A percentile compares a stretch with the other conserved stretches of the same genome.
phyloP scores from a whole-genome alignment of 2,888 invertebrate genomes.

The Tenodera sinensis region DNA sequence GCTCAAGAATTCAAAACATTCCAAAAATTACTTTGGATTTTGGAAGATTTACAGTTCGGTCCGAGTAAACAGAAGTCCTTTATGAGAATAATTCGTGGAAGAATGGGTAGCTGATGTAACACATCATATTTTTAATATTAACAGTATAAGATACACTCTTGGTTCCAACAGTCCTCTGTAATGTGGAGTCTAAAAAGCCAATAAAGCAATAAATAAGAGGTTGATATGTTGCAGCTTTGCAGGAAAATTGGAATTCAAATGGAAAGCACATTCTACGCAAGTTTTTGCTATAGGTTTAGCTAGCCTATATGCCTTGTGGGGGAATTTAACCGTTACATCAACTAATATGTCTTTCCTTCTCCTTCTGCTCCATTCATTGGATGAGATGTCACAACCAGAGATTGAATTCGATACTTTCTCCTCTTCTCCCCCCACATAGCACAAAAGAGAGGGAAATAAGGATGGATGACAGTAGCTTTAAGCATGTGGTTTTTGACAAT shows the following conservation, averaged over 20 bases:
- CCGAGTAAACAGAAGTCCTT: too few species aligned
- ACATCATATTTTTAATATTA: too few species aligned
- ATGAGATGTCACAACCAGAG: slow-evolving; percentile 23
- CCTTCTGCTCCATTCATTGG: slow-evolving; percentile 20
- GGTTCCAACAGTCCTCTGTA: not conserved
- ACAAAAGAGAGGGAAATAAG: slow-evolving; percentile 2
- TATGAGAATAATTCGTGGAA: too few species aligned
- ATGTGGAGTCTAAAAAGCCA: not conserved
- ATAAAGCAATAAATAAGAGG: not conserved
- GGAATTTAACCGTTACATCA: slow-evolving; percentile 18
- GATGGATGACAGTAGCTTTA: not conserved
- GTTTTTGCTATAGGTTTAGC: not conserved
- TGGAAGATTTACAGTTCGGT: too few species aligned
- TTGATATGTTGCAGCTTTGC: not conserved
- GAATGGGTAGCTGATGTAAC: too few species aligned
- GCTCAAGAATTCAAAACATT: too few species aligned
- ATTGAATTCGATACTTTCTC: slow-evolving; percentile 24
- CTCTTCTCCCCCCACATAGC: not conserved
- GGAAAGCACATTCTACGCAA: not conserved
- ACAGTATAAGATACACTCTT: too few species aligned
- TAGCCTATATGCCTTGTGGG: not conserved
- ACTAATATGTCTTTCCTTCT: slow-evolving; percentile 20
- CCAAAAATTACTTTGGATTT: too few species aligned
- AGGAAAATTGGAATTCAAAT: slow-evolving; percentile 3
- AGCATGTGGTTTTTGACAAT: not conserved